These are phyloP conservation scores for Helarctos malayanus DNA, from an alignment of 2,797 vertebrate species.

Conservation along the genomic window DNA sequence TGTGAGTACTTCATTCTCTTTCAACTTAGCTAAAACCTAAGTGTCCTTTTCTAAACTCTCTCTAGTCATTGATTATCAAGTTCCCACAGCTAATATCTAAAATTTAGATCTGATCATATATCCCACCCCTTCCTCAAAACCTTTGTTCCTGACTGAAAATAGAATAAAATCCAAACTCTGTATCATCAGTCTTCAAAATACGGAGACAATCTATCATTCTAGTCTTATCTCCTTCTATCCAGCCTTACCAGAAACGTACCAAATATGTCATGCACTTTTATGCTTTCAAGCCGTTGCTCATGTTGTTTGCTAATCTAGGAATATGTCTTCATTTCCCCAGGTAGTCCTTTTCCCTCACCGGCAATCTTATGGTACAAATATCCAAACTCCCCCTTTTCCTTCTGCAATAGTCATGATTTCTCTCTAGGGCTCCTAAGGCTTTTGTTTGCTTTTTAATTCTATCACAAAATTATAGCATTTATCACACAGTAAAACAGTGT, in stretches of 20 bases:
- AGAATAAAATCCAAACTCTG: conserved; percentile 32
- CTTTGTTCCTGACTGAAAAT: conserved; percentile 27
- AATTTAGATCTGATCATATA: conserved; percentile 19
- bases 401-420: conserved; percentile 45
- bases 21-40: not conserved
- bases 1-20: conserved; percentile 10
- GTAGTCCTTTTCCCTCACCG: not conserved
- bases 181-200: conserved; percentile 46
- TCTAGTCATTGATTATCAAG: not conserved
- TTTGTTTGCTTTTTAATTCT: conserved; percentile 46
- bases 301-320: not conserved
- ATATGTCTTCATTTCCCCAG: not conserved
- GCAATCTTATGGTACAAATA: not conserved
- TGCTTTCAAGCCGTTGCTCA: not conserved
- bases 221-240: conserved; percentile 25
- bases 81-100: not conserved
- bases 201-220: conserved; percentile 10
- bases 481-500: not conserved
- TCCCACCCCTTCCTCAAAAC: conserved; percentile 5
- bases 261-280: not conserved
- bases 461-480: conserved; percentile 18
- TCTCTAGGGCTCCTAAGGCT: not conserved
- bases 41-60: not conserved
- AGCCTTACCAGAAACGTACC: conserved; percentile 13
- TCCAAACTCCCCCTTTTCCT: not conserved